Percentiles rank a stretch among this genome's conserved stretches.
Conservation (phyloP, 1,140 invertebrate genomes). For the Drosophila seguyi region DNA sequence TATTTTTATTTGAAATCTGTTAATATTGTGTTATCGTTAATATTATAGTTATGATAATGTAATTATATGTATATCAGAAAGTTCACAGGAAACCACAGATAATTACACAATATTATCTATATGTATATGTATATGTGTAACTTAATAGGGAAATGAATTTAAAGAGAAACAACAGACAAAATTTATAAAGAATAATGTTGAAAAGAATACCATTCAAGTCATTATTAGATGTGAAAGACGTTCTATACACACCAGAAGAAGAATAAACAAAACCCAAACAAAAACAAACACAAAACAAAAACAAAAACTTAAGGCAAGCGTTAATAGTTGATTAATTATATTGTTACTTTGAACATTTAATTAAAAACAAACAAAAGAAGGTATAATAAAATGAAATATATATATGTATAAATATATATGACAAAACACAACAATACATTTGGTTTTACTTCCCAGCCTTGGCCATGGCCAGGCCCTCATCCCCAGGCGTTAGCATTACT, state of each 20-base stretch:
- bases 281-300: conserved; percentile 8
- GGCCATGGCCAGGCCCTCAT: conserved; percentile 21
- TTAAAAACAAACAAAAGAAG: conserved; percentile 62
- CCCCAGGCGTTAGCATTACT: conserved; percentile 15
- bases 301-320: conserved; percentile 62
- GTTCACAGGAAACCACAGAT: conserved; percentile 61
- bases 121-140: conserved; percentile 66
- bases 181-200: conserved; percentile 69
- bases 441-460: conserved; percentile 65
- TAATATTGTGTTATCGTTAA: conserved; percentile 64
- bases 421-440: conserved; percentile 78
- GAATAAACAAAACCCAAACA: conserved; percentile 39
- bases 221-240: conserved; percentile 81
- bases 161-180: conserved; percentile 65
- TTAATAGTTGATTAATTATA: conserved; percentile 83
- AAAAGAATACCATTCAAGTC: conserved; percentile 77
- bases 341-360: conserved; percentile 83
- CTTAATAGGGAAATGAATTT: conserved; percentile 81
- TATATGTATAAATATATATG: conserved; percentile 80
- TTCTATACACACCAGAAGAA: conserved; percentile 67
- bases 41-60: conserved; percentile 78
- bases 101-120: conserved; percentile 56
- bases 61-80: conserved; percentile 80
- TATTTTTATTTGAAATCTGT: conserved; percentile 40
- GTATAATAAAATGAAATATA: conserved; percentile 74